These are phyloP conservation scores for Clytia hemisphaerica DNA, from an alignment of 30 jellyfish, hydroid and myxozoan genomes.

Conservation along the genomic window DNA sequence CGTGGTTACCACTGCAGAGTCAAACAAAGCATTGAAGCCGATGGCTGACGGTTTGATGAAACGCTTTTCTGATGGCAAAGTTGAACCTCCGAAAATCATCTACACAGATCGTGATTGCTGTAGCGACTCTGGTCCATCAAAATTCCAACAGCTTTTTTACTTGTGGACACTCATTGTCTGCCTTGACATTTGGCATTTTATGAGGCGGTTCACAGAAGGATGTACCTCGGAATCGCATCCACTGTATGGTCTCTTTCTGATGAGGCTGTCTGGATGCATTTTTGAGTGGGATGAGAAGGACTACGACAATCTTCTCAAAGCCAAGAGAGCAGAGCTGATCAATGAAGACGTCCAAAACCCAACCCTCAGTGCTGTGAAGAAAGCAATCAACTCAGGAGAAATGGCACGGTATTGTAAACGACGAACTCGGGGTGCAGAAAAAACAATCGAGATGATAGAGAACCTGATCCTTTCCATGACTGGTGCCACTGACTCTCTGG, in stretches of 20 bases:
- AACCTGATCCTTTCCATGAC: conserved; percentile 24
- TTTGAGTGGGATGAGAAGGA: conserved; percentile 44
- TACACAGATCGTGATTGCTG: conserved; percentile 61
- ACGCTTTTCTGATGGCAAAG: conserved; percentile 20
- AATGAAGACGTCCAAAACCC: conserved; percentile 27
- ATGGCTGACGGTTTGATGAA: conserved; percentile 35
- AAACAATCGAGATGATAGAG: conserved; percentile 19
- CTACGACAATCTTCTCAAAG: conserved; percentile 9
- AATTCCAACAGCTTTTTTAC: conserved; percentile 12
- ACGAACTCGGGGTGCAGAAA: conserved; percentile 28
- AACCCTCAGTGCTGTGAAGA: conserved; percentile 16
- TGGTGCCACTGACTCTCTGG: conserved; percentile 39
- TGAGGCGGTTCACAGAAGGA: conserved; percentile 25
- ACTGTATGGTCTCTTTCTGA: conserved; percentile 15
- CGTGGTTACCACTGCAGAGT: conserved; percentile 14
- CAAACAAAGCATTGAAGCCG: conserved; percentile 7
- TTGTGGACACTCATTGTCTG: conserved; percentile 15
- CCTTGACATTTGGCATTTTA: conserved; percentile 44
- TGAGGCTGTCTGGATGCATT: conserved; percentile 13
- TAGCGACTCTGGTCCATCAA: conserved; percentile 10
- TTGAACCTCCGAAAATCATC: conserved; percentile 25
- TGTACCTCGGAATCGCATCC: conserved; percentile 30
- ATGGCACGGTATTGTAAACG: conserved; percentile 35
- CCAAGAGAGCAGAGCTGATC: conserved; percentile 32
- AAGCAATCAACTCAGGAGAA: conserved; percentile 26